Evolutionary conservation across 2,113 vertebrate genomes (phyloP).

Genomic region (Tichodroma muraria): DNA sequence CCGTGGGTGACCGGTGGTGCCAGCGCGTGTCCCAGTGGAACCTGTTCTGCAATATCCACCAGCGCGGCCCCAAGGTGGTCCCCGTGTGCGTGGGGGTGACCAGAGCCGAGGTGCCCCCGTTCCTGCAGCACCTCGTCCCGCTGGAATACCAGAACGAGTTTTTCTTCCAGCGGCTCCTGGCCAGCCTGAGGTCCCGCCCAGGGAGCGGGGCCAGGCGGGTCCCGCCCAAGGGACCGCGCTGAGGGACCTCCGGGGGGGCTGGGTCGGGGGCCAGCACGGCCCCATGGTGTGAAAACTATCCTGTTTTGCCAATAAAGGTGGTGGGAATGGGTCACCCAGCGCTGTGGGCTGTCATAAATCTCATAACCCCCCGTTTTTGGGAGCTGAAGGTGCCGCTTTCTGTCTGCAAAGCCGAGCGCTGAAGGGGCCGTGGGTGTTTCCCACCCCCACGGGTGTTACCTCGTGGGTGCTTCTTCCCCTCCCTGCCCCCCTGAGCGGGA

Average conservation of each 20-base stretch:
- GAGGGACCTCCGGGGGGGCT: rapidly evolving
- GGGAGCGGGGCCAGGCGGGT: rapidly evolving
- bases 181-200: background rate
- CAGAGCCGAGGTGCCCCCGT: background rate
- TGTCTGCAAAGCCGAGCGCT: background rate
- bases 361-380: background rate
- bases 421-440: background rate
- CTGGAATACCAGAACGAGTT: constrained; percentile 10
- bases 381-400: rapidly evolving
- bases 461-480: background rate
- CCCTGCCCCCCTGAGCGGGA: background rate
- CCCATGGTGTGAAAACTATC: rapidly evolving
- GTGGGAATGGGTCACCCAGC: rapidly evolving
- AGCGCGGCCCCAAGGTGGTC: background rate
- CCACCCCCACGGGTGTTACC: background rate
- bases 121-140: constrained; percentile 16
- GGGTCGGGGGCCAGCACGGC: background rate
- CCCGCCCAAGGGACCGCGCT: background rate
- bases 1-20: constrained; percentile 30
- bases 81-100: constrained; percentile 25
- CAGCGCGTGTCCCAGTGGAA: constrained; percentile 39
- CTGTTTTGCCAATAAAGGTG: background rate
- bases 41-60: background rate
- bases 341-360: rapidly evolving
- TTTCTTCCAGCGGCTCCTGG: constrained; percentile 27